These are phyloP conservation scores for Gryllus longicercus DNA, from an alignment of 2,888 invertebrate species.

Conservation along the genomic window DNA sequence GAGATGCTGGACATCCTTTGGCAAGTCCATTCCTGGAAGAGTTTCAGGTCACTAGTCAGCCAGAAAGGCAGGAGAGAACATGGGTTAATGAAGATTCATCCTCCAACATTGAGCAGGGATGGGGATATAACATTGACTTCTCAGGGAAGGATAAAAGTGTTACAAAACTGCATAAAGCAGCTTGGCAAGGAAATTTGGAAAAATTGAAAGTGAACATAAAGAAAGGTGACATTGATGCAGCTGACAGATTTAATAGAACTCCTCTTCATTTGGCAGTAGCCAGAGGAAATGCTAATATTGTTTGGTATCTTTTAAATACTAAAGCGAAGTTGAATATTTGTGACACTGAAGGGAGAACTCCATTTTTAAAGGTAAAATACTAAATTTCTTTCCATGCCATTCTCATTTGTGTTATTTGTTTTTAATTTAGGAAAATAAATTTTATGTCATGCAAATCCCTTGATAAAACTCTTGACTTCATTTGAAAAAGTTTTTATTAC, in stretches of 20 bases:
- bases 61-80: constrained; percentile 30
- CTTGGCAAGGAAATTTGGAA: constrained; percentile 43
- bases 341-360: constrained; percentile 43
- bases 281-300: constrained; percentile 43
- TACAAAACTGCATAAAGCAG: constrained; percentile 43
- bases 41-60: constrained; percentile 24
- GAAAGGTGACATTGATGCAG: constrained; percentile 41
- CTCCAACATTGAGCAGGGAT: constrained; percentile 30
- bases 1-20: constrained; percentile 34
- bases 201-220: constrained; percentile 42
- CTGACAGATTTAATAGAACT: constrained; percentile 42
- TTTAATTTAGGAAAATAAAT: no score
- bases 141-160: constrained; percentile 43
- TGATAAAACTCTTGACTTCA: no score
- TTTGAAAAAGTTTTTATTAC: no score
- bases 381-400: background rate
- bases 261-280: constrained; percentile 44
- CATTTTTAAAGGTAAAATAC: constrained; percentile 42
- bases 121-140: constrained; percentile 41
- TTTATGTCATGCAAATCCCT: no score
- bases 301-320: constrained; percentile 43
- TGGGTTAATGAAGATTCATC: constrained; percentile 24
- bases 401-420: no score
- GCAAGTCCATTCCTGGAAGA: constrained; percentile 31
- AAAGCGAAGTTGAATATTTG: constrained; percentile 41